Conservation (phyloP, 2,888 invertebrate species). For the Dolomedes plantarius region DNA sequence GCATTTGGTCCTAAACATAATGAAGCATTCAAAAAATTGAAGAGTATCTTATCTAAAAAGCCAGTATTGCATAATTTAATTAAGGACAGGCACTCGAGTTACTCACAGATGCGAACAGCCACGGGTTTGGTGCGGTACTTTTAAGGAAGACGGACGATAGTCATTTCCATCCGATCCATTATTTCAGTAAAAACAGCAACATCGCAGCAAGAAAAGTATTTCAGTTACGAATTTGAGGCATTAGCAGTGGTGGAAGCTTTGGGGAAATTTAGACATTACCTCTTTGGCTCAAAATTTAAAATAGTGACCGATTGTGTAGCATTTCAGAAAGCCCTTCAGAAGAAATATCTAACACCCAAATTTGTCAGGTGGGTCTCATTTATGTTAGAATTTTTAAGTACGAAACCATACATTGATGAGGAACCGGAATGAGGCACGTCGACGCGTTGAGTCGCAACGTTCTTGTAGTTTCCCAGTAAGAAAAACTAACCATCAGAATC, state of each 20-base stretch:
- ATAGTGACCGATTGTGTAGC: slow-evolving; percentile 21
- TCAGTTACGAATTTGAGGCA: slow-evolving; percentile 16
- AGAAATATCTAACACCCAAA: background rate
- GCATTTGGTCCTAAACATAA: background rate
- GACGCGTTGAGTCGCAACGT: no score
- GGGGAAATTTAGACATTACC: slow-evolving; percentile 20
- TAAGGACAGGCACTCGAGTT: background rate
- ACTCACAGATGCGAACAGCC: background rate
- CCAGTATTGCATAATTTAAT: background rate
- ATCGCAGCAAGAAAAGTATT: slow-evolving; percentile 8
- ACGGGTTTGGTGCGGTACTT: slow-evolving; percentile 10
- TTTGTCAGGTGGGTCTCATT: slow-evolving; percentile 3
- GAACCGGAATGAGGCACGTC: no score
- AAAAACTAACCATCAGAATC: background rate
- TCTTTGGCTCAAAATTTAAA: slow-evolving; percentile 25
- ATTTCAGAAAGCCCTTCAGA: background rate
- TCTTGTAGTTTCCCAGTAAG: background rate
- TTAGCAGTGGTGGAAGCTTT: slow-evolving; percentile 15
- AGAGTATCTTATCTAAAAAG: background rate
- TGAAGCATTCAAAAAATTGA: background rate
- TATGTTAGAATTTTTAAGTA: no score
- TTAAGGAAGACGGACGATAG: slow-evolving; percentile 15
- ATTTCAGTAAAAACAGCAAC: slow-evolving; percentile 13
- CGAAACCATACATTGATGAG: slow-evolving; percentile 17
- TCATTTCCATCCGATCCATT: slow-evolving; percentile 16